phyloP scores from a whole-genome alignment of 2,797 vertebrate genomes.

The Nannoperca australis region DNA sequence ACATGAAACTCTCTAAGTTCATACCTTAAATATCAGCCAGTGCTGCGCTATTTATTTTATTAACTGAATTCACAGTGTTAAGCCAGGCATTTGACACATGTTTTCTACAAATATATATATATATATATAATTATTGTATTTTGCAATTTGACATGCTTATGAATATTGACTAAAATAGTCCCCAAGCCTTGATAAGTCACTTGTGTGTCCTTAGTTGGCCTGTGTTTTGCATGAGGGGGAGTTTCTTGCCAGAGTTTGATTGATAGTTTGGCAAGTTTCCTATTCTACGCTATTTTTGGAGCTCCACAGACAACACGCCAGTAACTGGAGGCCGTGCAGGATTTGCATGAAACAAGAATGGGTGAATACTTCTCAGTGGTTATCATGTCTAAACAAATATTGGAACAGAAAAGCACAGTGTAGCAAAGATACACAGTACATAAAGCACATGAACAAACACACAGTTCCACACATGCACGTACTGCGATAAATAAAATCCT shows the following conservation, averaged over 20 bases:
- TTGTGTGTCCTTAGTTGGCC: constrained; percentile 73
- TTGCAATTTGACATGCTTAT: constrained; percentile 43
- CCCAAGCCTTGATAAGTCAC: constrained; percentile 63
- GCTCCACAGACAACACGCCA: constrained; percentile 68
- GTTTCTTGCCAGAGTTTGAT: constrained; percentile 78
- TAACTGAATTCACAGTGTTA: constrained; percentile 2
- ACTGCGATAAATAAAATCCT: constrained; percentile 4
- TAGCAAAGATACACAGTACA: not conserved
- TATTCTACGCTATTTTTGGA: constrained; percentile 76
- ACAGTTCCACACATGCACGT: not conserved
- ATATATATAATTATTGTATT: constrained; percentile 29
- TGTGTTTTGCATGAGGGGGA: constrained; percentile 66
- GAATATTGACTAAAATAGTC: constrained; percentile 60
- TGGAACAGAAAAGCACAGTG: constrained; percentile 34
- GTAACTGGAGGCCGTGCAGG: constrained; percentile 76
- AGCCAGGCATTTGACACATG: constrained; percentile 26
- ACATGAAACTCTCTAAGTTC: not conserved
- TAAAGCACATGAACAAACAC: not conserved
- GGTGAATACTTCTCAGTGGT: constrained; percentile 63
- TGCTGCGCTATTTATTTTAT: not conserved
- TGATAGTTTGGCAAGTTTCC: constrained; percentile 77
- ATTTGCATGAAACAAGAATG: constrained; percentile 75
- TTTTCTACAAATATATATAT: constrained; percentile 41
- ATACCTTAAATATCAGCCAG: constrained; percentile 11
- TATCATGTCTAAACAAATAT: constrained; percentile 73